Conservation (phyloP, 1,140 invertebrate genomes). For the Sycophaga agraensis region DNA sequence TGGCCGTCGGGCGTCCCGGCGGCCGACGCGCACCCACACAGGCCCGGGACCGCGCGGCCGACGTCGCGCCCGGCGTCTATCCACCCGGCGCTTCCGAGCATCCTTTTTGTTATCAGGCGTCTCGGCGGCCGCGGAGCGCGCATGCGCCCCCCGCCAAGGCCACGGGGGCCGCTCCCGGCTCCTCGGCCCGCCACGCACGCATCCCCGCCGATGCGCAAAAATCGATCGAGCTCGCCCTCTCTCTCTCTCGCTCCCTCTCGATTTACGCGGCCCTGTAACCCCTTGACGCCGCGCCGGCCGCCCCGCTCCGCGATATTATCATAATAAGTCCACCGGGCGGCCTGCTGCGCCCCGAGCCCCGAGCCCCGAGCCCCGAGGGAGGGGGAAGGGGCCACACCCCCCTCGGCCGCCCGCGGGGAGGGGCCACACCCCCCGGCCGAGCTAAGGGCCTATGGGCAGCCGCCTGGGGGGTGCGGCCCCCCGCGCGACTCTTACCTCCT, state of each 20-base stretch:
- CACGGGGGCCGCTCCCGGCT: neutral
- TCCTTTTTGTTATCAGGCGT: too few species aligned
- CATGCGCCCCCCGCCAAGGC: neutral
- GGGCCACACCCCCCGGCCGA: constrained; percentile 2
- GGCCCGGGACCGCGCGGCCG: too few species aligned
- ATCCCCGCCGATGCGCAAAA: neutral
- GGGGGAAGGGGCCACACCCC: constrained; percentile 1
- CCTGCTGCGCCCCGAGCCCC: neutral
- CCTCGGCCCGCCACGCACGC: too few species aligned
- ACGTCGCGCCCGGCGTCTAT: too few species aligned
- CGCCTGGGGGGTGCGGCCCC: neutral
- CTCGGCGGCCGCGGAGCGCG: constrained; percentile 11
- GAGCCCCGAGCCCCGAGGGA: too few species aligned
- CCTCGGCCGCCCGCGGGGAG: neutral
- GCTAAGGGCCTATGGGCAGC: constrained; percentile 15
- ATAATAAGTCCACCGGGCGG: constrained; percentile 23
- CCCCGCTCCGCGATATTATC: constrained; percentile 7
- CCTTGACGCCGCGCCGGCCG: neutral
- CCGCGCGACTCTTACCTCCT: too few species aligned
- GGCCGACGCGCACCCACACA: too few species aligned
- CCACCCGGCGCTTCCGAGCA: too few species aligned
- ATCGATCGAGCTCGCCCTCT: constrained; percentile 29
- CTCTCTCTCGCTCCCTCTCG: too few species aligned
- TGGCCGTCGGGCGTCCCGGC: too few species aligned
- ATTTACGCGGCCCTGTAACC: too few species aligned